Evolutionary conservation across 2,113 vertebrate species (phyloP).

Genomic region (Chamaetylas fuelleborni): DNA sequence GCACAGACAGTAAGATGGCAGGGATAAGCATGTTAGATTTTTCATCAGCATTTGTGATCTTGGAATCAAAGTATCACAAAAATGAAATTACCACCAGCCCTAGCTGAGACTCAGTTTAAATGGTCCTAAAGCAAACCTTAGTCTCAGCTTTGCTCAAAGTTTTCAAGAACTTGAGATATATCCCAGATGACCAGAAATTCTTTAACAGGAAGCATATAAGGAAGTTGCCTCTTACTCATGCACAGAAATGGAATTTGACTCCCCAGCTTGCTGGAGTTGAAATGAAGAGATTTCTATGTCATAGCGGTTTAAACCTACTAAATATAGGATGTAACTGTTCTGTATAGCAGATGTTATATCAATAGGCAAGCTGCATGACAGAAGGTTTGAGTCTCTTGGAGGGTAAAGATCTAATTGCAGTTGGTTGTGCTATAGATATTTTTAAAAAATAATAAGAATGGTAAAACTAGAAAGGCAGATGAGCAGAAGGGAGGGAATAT

Average conservation of each 20-base stretch:
- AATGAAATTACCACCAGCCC: background rate
- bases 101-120: background rate
- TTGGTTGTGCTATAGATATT: background rate
- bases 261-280: background rate
- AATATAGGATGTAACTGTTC: constrained; percentile 30
- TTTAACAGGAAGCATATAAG: background rate
- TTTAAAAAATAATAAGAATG: background rate
- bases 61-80: background rate
- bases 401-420: constrained; percentile 25
- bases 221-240: background rate
- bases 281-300: constrained; percentile 11
- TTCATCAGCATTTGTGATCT: background rate
- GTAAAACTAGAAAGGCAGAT: background rate
- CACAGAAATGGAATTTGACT: constrained; percentile 13
- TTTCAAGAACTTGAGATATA: background rate
- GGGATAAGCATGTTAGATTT: background rate
- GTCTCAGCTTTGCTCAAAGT: background rate
- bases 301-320: constrained; percentile 8
- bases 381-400: constrained; percentile 48
- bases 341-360: constrained; percentile 40
- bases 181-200: constrained; percentile 4
- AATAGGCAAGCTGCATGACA: constrained; percentile 42
- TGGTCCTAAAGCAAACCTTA: background rate
- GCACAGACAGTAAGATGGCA: background rate
- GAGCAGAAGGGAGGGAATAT: background rate